These are phyloP conservation scores for Lontra canadensis DNA, from an alignment of 2,113 vertebrate genomes.

Conservation along the genomic window DNA sequence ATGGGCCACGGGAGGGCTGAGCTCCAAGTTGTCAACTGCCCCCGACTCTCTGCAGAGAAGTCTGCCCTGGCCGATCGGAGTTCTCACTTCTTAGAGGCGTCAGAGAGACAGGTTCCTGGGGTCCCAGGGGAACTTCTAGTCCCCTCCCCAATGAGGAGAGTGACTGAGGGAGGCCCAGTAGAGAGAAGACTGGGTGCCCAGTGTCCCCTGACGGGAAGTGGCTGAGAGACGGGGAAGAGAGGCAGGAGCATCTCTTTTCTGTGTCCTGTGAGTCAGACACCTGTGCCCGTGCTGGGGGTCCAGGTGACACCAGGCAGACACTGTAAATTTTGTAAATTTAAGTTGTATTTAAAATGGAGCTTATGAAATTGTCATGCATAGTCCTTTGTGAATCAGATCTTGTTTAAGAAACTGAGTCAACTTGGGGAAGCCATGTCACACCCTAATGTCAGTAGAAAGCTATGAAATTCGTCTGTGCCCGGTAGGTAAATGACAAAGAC, in stretches of 20 bases:
- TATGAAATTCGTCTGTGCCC: not conserved
- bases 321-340: too few species aligned
- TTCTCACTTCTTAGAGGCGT: accelerated
- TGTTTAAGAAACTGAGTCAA: not conserved
- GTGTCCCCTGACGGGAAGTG: too few species aligned
- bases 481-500: too few species aligned
- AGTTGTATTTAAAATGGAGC: not conserved
- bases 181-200: not conserved
- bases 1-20: accelerated
- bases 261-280: accelerated
- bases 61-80: accelerated
- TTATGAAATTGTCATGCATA: not conserved
- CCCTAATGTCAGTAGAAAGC: not conserved
- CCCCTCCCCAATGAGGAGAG: not conserved
- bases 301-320: accelerated
- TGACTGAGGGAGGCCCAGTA: not conserved
- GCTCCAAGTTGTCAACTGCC: accelerated
- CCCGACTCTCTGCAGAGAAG: accelerated
- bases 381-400: not conserved
- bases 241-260: too few species aligned
- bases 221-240: too few species aligned
- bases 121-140: not conserved
- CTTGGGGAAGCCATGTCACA: not conserved
- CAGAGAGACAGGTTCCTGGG: accelerated
- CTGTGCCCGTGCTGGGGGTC: too few species aligned